These are phyloP conservation scores for Sipha flava DNA, from an alignment of 1,140 invertebrate genomes.

Conservation along the genomic window DNA sequence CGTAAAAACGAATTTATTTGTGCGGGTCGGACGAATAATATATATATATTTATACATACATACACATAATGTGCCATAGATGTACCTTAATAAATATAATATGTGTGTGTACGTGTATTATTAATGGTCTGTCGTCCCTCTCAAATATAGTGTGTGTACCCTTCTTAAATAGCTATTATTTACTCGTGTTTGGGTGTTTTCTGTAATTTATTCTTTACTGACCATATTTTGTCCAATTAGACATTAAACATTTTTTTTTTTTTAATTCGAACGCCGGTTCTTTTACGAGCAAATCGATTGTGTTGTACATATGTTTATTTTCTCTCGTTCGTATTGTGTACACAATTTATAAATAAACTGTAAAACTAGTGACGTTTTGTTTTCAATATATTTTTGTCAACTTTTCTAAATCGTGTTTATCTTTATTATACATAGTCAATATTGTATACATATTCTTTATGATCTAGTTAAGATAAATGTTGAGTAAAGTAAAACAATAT, in stretches of 20 bases:
- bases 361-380: too few relatives aligned
- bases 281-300: not conserved
- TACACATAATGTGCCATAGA: too few relatives aligned
- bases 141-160: not conserved
- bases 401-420: too few relatives aligned
- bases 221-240: not conserved
- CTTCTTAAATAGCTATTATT: not conserved
- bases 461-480: too few relatives aligned
- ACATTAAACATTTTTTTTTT: not conserved
- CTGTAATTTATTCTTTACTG: not conserved
- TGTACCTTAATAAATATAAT: too few relatives aligned
- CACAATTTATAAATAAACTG: too few relatives aligned
- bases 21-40: not conserved
- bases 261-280: not conserved
- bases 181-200: not conserved
- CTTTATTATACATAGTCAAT: too few relatives aligned
- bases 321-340: too few relatives aligned
- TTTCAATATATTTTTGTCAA: too few relatives aligned
- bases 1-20: slow-evolving; percentile 22
- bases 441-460: too few relatives aligned
- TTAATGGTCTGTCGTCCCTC: not conserved
- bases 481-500: too few relatives aligned
- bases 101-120: not conserved
- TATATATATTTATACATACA: too few relatives aligned
- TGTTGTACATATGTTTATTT: not conserved